Conservation (phyloP, 1,140 invertebrate species). For the Panulirus ornatus region DNA sequence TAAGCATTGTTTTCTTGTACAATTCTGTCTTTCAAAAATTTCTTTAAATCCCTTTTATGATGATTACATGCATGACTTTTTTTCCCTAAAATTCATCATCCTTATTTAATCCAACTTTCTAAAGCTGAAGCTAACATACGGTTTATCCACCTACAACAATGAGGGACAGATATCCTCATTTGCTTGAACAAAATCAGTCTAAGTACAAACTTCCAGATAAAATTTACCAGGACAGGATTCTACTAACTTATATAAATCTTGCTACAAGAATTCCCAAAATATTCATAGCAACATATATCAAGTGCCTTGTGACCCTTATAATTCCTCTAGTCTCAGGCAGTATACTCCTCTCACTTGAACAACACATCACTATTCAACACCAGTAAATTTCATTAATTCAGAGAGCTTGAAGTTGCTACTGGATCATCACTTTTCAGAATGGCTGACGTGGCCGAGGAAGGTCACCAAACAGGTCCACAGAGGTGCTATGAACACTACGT, state of each 20-base stretch:
- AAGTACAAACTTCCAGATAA: not conserved
- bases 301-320: not conserved
- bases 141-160: too few species aligned
- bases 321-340: not conserved
- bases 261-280: not conserved
- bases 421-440: not conserved
- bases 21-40: too few species aligned
- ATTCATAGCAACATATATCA: not conserved
- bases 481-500: slow-evolving; percentile 62
- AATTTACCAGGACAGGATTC: not conserved
- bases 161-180: too few species aligned
- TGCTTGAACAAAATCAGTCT: too few species aligned
- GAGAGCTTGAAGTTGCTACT: not conserved
- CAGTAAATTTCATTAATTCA: not conserved
- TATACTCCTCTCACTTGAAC: not conserved
- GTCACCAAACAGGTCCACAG: slow-evolving; percentile 63
- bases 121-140: too few species aligned
- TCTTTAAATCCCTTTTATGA: not conserved
- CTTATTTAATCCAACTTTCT: too few species aligned
- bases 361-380: not conserved
- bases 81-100: too few species aligned
- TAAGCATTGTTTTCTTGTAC: too few species aligned
- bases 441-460: slow-evolving; percentile 57
- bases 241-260: not conserved
- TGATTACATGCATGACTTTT: too few species aligned